These are phyloP conservation scores for Dorcus parallelipipedus DNA, from an alignment of 2,888 invertebrate species.

Conservation along the genomic window DNA sequence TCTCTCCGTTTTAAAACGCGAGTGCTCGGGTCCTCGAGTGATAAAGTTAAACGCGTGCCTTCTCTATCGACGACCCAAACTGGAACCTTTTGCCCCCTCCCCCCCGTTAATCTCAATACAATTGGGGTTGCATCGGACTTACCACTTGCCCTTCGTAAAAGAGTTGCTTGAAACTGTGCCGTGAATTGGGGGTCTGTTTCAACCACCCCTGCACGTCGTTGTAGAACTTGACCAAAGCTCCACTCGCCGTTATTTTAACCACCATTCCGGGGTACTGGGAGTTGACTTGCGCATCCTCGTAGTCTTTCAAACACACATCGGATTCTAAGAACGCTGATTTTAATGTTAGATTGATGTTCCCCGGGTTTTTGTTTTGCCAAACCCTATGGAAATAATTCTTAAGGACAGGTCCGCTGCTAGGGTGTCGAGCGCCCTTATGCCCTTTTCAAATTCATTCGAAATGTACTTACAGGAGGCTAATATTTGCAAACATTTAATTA, in stretches of 20 bases:
- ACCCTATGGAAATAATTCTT: slow-evolving; percentile 46
- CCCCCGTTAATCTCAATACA: too few relatives aligned
- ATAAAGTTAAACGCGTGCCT: too few relatives aligned
- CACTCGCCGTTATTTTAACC: slow-evolving; percentile 49
- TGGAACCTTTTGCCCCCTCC: too few relatives aligned
- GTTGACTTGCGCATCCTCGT: slow-evolving; percentile 53
- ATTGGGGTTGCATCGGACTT: slow-evolving; percentile 31
- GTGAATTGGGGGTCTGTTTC: slow-evolving; percentile 37
- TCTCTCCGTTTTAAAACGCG: too few relatives aligned
- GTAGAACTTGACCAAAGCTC: slow-evolving; percentile 59
- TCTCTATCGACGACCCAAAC: too few relatives aligned
- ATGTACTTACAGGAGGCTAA: not conserved
- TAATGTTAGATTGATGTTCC: slow-evolving; percentile 59
- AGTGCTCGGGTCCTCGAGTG: too few relatives aligned
- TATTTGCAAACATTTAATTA: too few relatives aligned
- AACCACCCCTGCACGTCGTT: slow-evolving; percentile 56
- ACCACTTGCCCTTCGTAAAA: slow-evolving; percentile 62
- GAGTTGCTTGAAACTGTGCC: slow-evolving; percentile 45
- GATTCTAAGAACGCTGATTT: slow-evolving; percentile 62
- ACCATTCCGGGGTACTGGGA: slow-evolving; percentile 57
- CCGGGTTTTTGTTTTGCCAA: slow-evolving; percentile 50
- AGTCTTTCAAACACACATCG: slow-evolving; percentile 52
- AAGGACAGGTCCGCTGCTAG: not conserved
- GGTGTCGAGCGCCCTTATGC: too few relatives aligned
- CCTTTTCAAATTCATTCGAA: not conserved